phyloP scores from a whole-genome alignment of 2,113 vertebrate species.

The Pelecanoides urinatrix region DNA sequence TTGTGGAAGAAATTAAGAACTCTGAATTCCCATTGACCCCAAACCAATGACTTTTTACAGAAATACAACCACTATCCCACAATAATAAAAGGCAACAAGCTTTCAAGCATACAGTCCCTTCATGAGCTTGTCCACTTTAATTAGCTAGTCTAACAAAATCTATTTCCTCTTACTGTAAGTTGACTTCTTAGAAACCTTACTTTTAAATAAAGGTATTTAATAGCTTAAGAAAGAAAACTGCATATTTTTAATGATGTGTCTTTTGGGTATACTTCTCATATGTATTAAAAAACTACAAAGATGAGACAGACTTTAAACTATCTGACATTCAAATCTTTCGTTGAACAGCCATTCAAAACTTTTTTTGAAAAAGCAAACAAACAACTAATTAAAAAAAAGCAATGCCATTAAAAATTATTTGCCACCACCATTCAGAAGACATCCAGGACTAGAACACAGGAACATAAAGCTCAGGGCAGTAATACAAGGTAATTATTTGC shows the following conservation, averaged over 20 bases:
- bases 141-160: not conserved
- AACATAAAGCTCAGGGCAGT: not conserved
- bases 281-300: not conserved
- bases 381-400: rapidly evolving
- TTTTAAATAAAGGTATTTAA: not conserved
- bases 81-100: not conserved
- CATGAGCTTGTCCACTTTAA: not conserved
- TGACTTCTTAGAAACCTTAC: not conserved
- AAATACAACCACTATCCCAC: not conserved
- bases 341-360: not conserved
- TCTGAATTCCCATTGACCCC: not conserved
- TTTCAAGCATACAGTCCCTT: not conserved
- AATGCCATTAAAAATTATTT: not conserved
- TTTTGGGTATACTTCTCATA: not conserved
- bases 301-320: not conserved
- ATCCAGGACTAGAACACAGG: not conserved
- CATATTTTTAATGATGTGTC: not conserved
- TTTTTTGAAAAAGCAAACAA: not conserved
- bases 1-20: not conserved
- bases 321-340: not conserved
- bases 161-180: not conserved
- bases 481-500: not conserved
- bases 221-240: not conserved
- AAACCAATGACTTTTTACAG: not conserved
- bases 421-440: not conserved